Evolutionary conservation across 2,888 invertebrate genomes (phyloP), one percentile per base, ranked within the genome.

Genomic region (Clostera curtula): DNA sequence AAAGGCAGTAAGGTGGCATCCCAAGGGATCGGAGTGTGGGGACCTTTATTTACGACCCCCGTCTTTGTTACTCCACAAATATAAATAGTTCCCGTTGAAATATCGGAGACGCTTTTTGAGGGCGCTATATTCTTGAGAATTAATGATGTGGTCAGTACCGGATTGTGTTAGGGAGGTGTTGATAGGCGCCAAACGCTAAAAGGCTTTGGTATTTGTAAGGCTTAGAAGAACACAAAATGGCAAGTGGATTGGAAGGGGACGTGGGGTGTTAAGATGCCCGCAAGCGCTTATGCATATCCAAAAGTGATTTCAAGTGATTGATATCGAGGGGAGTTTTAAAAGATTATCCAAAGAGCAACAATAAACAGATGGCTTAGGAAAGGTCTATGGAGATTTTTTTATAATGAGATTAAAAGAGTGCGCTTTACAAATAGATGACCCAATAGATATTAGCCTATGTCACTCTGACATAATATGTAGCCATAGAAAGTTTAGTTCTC

Each of bases 61-160:
- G 64, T 69, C 72, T 77, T 82, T 83, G 82, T 80, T 76, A 62
- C 62, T 54, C 60, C 56, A 70, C 70, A 79, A 79, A 76, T 80
- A 83, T 82, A 83, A 82, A 83, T 80, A 82, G 82, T 80, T 72
- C 63, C 45, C 68, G 70, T 62, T 72, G 75, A 79, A 79, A 77
- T 75, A 77, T 75, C 69, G 71, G 56, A 63, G 59, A 53, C 56
- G 72, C 69, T 68, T 75, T 72, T 65, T 66, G 72, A 67, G 80
- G 79, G 80, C 66, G 76, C 60, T 66, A 73, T 75, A 75, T 76
- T 70, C 79, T 72, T 59, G 67, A 64, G 71, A 82, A 83, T 82
- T 82, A 82, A 83, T 83, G 83, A 80, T 69, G 74, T 79, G 82
- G 82, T 82, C 82, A 82, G 70, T 51, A 68, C 67, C 48, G 63